phyloP scores from a whole-genome alignment of 2,113 vertebrate species.

The Tauraco erythrolophus region DNA sequence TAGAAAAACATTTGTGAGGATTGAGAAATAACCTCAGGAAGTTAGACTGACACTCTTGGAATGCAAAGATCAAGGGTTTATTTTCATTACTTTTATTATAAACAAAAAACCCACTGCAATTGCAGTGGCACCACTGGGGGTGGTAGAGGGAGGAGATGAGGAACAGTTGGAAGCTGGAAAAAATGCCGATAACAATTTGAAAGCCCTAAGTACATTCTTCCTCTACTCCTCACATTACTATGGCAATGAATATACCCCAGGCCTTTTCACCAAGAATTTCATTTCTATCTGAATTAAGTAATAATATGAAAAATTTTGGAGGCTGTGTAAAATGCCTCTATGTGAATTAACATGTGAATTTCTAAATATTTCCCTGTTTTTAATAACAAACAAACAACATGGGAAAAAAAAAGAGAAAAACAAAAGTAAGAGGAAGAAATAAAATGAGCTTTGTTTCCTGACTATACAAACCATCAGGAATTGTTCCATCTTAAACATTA shows the following conservation, averaged over 20 bases:
- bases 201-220: neutral
- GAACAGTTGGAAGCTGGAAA: conserved; percentile 24
- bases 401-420: neutral
- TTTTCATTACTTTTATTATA: conserved; percentile 55
- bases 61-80: conserved; percentile 55
- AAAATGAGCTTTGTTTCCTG: conserved; percentile 11
- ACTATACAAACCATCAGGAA: conserved; percentile 1
- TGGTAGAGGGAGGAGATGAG: neutral
- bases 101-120: conserved; percentile 35
- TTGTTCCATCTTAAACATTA: conserved; percentile 49
- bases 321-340: neutral
- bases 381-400: neutral
- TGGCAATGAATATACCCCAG: neutral
- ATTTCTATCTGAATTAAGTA: neutral
- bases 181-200: conserved; percentile 10
- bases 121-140: conserved; percentile 24
- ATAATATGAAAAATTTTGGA: neutral
- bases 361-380: neutral
- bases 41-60: conserved; percentile 20
- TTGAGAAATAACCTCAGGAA: conserved; percentile 52
- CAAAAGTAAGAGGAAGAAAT: conserved; percentile 18
- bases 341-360: neutral
- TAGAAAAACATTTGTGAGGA: conserved; percentile 43
- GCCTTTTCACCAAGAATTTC: neutral
- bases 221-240: neutral